A percentile compares a stretch with the other conserved stretches of the same genome.
phyloP scores from a whole-genome alignment of 2,113 vertebrate genomes.

The Daboia siamensis region DNA sequence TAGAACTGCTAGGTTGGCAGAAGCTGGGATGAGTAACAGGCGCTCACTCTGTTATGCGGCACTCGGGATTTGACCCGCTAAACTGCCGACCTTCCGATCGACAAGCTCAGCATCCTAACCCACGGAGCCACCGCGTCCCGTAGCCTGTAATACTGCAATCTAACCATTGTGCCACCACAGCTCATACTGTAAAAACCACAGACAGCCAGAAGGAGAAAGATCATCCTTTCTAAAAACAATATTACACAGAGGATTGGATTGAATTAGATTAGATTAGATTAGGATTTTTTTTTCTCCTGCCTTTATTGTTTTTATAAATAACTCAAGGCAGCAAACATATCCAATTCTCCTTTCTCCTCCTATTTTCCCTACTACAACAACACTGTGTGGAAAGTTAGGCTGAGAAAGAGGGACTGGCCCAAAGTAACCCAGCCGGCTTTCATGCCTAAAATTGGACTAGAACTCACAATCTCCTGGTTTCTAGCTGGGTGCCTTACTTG shows the following conservation, averaged over 20 bases:
- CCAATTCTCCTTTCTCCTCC: neutral
- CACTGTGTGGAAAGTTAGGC: neutral
- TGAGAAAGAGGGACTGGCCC: neutral
- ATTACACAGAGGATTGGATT: neutral
- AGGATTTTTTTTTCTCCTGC: neutral
- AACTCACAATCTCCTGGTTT: neutral
- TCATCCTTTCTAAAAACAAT: neutral
- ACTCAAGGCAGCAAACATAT: neutral
- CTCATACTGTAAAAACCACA: neutral
- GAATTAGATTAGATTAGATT: neutral
- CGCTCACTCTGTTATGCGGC: no score
- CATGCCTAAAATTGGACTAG: neutral
- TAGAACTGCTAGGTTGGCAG: no score
- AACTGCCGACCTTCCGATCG: no score
- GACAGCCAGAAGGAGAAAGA: neutral
- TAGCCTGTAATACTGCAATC: no score
- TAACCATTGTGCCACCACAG: no score
- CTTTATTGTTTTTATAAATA: neutral
- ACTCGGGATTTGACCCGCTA: no score
- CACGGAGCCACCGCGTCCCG: no score
- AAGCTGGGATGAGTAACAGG: no score
- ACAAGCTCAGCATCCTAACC: no score
- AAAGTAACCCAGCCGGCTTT: neutral
- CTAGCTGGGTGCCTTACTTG: neutral
- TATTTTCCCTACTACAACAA: neutral